These are phyloP conservation scores for Microcebus tavaratra DNA, from an alignment of 2,113 vertebrate genomes.

Conservation along the genomic window DNA sequence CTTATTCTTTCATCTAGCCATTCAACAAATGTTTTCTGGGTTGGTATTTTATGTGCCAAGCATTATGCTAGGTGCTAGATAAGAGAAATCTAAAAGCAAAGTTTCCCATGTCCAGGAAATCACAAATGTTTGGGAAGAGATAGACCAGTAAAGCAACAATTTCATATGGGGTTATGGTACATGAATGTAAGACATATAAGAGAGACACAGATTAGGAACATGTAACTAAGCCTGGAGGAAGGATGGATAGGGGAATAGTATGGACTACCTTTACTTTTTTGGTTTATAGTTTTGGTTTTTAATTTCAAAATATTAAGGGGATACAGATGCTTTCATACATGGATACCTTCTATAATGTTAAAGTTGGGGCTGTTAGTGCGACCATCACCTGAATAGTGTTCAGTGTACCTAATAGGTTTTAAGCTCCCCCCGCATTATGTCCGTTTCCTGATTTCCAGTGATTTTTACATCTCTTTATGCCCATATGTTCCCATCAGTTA, in stretches of 20 bases:
- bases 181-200: not conserved
- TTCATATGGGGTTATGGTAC: not conserved
- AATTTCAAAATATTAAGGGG: no score
- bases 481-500: no score
- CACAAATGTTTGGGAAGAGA: not conserved
- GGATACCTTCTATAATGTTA: no score
- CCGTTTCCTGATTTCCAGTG: no score
- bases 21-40: not conserved
- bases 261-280: not conserved
- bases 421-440: no score
- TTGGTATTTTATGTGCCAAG: not conserved
- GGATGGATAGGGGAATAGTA: rapidly evolving
- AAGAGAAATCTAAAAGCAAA: not conserved
- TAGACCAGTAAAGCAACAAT: not conserved
- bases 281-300: no score
- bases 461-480: no score
- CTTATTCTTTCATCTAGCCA: not conserved
- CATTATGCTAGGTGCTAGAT: not conserved
- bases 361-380: no score
- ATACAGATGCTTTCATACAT: no score
- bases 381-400: no score
- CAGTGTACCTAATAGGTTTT: no score
- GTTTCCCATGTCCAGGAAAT: not conserved
- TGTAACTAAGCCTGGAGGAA: not conserved
- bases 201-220: not conserved